phyloP scores from a whole-genome alignment of 2,113 vertebrate genomes.

The Marmota monax region DNA sequence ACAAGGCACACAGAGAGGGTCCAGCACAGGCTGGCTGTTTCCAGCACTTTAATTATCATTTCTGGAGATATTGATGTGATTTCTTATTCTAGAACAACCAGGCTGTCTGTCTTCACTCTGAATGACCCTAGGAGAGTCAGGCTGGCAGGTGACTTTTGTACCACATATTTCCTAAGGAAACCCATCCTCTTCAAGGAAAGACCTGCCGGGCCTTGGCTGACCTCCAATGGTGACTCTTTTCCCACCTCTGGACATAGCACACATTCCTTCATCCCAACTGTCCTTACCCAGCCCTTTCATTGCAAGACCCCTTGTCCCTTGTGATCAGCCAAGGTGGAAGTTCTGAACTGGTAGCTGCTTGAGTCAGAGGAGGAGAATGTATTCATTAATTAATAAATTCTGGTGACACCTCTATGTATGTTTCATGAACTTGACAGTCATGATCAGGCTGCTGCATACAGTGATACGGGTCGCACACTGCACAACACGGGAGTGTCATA shows the following conservation, averaged over 20 bases:
- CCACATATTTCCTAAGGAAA: slow-evolving; percentile 6
- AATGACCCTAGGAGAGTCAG: background rate
- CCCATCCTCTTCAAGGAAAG: background rate
- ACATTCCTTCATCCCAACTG: background rate
- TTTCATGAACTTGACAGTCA: background rate
- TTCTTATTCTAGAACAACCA: slow-evolving; percentile 10
- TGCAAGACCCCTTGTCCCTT: background rate
- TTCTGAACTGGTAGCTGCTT: background rate
- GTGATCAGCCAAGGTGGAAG: background rate
- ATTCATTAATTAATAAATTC: background rate
- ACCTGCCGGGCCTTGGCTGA: background rate
- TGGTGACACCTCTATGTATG: background rate
- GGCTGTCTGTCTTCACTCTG: background rate
- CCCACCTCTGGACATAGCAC: background rate
- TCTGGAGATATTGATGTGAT: background rate
- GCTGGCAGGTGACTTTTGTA: background rate
- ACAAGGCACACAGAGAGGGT: background rate
- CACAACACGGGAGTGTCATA: background rate
- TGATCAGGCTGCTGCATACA: background rate
- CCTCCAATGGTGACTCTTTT: background rate
- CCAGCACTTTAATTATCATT: background rate
- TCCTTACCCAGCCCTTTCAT: background rate
- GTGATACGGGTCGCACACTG: background rate
- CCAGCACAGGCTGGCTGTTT: background rate
- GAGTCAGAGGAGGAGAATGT: background rate